Base-by-base conservation (phyloP, 2,797 vertebrate species). In the Platalea minor region DNA sequence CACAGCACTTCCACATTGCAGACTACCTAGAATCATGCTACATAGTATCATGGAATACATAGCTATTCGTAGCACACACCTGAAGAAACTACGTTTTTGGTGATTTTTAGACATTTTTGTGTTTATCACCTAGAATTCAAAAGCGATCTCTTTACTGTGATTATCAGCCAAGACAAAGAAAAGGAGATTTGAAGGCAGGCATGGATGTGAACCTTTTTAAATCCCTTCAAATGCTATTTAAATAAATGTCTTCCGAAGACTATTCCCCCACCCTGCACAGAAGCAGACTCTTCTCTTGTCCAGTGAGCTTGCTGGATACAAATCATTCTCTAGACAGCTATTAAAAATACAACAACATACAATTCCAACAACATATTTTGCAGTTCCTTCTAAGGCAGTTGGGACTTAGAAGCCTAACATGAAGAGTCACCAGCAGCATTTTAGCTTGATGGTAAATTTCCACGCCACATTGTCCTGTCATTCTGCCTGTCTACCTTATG, bases 41-140 rank as follows among this genome's bases (percentile, higher is more conserved):
- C 35, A 9, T 3, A 59, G 61, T 24, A 50, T 31, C 31, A n/a
- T 0, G 1, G 61, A 48, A 74, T 28, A 25, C 12, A 14, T 1
- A 25, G 63, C 20, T 72, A 5, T 8, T 68, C 46, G 11, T 0
- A 59, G 43, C 45, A 46, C 29, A 63, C 24, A 10, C 0, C 0
- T 18, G 25, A 89, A 81, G 9, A 65, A 86, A 78, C 10, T 26
- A 57, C 19, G 17, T 84, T 72, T 35, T 11, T 37, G 29, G 23
- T 50, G 31, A 68, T 48, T 90, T 79, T 76, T 25, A 29, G 31
- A 31, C 21, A 9, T 20, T 48, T 77, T 41, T 77, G 39, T 70
- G n/a, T 35, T 72, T 39, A 80, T 54, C 12, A 13, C 35, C 56
- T 48, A 35, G n/a, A 65, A 61, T 43, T 78, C n/a, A 75, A 43